Evolutionary conservation across 2,888 invertebrate species (phyloP), one percentile per base, ranked within the genome.

Genomic region (Macrophya alboannulata): DNA sequence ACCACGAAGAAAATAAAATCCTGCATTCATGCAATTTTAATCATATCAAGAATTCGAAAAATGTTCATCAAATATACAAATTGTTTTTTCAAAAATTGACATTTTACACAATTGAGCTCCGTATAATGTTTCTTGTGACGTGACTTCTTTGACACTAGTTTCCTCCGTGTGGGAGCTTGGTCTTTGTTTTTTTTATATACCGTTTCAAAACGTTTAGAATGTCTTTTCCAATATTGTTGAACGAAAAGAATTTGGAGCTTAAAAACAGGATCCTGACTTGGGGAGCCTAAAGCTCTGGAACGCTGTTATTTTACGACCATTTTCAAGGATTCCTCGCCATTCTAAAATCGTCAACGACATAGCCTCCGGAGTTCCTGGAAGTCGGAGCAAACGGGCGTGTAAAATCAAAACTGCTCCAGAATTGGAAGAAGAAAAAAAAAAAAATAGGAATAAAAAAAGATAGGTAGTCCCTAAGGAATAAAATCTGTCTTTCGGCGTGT

Each of bases 261-360:
- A 51, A 37, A 31, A 72, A 77, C 12, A 12, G 5, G 76, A 77
- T 51, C 55, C 1, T 55, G 12, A 51, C 51, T 51, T 8, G 55
- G n/a, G 31, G 37, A 45, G 59, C 45, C 21, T 6, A 55, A 55
- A 40, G 62, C 62, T 31, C 62, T 62, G 62, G 43, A 51, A 40
- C 43, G 21, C 12, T 31, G 62, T 81, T 51, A 81, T 81, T 81
- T 81, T 81, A 81, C 81, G 81, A 81, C 81, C 81, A 81, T 15
- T 21, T 81, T 62, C 62, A 40, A 62, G 81, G 51, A 81, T 59
- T 62, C 21, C 43, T 43, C 43, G 62, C 59, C 62, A 81, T 62
- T 81, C 40, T 62, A 51, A 9, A 40, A 43, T 59, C 81, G 81
- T 62, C 81, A 43, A 37, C 31, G 55, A 21, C 21, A 59, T 10